Conservation (phyloP, 2,113 vertebrate species). For the Tragelaphus scriptus region DNA sequence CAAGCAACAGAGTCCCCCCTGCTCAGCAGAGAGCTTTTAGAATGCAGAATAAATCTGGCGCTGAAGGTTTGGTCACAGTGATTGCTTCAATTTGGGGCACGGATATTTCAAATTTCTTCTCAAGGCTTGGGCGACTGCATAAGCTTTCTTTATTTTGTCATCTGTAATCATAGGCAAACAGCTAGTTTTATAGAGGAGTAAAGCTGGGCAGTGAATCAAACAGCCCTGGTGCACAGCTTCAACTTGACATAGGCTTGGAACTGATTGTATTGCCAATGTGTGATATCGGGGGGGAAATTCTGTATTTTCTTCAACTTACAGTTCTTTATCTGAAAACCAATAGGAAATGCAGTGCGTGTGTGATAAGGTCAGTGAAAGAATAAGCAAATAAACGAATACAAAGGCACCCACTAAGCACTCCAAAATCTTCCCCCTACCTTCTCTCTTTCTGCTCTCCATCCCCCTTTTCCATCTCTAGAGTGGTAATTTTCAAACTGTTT, state of each 20-base stretch:
- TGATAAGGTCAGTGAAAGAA: neutral
- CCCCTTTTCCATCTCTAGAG: neutral
- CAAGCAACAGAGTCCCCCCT: neutral
- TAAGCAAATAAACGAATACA: neutral
- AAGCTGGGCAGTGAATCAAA: neutral
- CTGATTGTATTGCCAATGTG: neutral
- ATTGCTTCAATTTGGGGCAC: neutral
- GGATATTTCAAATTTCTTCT: neutral
- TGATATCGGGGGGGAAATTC: neutral
- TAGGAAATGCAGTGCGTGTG: neutral
- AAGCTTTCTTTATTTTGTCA: neutral
- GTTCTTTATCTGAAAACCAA: neutral
- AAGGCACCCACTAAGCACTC: rapidly evolving
- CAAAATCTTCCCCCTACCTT: neutral
- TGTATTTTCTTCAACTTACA: neutral
- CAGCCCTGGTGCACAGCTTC: neutral
- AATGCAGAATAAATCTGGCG: neutral
- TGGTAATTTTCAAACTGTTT: neutral
- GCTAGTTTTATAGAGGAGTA: neutral
- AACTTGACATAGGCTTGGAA: neutral
- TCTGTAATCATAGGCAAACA: neutral
- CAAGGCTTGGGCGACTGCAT: neutral
- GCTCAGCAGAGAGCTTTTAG: neutral
- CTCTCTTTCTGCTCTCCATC: neutral
- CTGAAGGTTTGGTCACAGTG: neutral